These are phyloP conservation scores for Axea sp. DNA, from an alignment of 2,888 invertebrate species.

Conservation along the genomic window DNA sequence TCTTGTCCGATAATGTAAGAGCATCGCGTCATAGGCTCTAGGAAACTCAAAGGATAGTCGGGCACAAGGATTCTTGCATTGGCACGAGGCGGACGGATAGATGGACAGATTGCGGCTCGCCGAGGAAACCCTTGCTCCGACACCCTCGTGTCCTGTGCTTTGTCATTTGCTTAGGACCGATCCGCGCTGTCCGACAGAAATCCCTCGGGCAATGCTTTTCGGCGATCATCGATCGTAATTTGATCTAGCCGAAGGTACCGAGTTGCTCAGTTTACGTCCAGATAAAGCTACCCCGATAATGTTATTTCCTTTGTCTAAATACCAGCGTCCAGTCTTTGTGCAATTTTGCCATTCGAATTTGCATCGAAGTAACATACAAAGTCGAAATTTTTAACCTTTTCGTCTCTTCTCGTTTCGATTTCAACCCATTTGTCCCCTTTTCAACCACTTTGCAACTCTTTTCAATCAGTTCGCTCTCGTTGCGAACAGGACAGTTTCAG, in stretches of 20 bases:
- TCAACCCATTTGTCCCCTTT: no score
- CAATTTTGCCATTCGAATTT: conserved; percentile 8
- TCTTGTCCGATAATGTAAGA: conserved; percentile 72
- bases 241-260: conserved; percentile 68
- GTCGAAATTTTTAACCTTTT: no score
- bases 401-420: no score
- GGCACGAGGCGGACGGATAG: conserved; percentile 67
- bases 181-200: conserved; percentile 67
- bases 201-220: conserved; percentile 64
- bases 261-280: conserved; percentile 43
- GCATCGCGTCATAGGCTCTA: conserved; percentile 69
- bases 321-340: conserved; percentile 1
- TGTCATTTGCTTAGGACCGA: conserved; percentile 77
- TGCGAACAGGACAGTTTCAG: no score
- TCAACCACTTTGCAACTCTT: no score
- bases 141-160: conserved; percentile 65
- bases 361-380: no score
- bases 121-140: conserved; percentile 70
- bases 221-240: conserved; percentile 75
- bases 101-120: conserved; percentile 77
- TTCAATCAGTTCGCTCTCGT: no score
- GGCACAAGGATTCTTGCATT: conserved; percentile 71
- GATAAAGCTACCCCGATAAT: conserved; percentile 40
- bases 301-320: conserved; percentile 45
- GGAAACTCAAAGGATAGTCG: conserved; percentile 75